Base-by-base conservation (phyloP, 2,113 vertebrate genomes). In the Recurvirostra avosetta region DNA sequence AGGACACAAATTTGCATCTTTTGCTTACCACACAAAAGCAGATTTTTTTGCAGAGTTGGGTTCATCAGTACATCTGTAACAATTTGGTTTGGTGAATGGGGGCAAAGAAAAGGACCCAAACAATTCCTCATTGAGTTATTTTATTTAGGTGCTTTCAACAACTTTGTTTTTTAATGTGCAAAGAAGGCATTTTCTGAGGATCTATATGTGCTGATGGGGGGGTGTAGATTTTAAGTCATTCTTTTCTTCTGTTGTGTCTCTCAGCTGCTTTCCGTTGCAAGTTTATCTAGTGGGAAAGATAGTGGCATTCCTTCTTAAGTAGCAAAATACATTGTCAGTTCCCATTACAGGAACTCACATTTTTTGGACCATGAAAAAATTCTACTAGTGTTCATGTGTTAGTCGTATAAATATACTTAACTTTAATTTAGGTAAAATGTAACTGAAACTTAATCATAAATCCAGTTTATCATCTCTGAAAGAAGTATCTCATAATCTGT, bases 111-210 rank as follows among this genome's bases (percentile, higher is more conserved):
- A 89, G 12, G 7, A 52, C 20, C 5, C 27, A 49, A 40, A 45
- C 3, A 20, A 26, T 50, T 90, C 71, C 21, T 86, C 7, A 34
- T 21, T 47, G 21, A 59, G 18, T 43, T 75, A 40, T 41, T 76
- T 84, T 47, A 23, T 59, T 56, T 43, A 40, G 81, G 29, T 91
- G 40, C 15, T 76, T 90, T 68, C 41, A 72, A 59, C 13, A 62
- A 3, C 5, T 66, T 72, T 17, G 11, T 1, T 7, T 91, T 74
- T 29, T 4, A 0, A 50, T 12, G 11, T n/a, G 4, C 26, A 34
- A 78, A 73, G 27, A 56, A 62, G 12, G 53, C 7, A 8, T 90
- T 93, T 90, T 63, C 10, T 32, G 41, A 56, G 15, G 36, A 58
- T 38, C 25, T 85, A 0, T 34, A 15, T 21, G 7, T 71, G 30